A percentile compares a stretch with the other conserved stretches of the same genome.
Evolutionary conservation across 2,888 invertebrate genomes (phyloP).

Genomic region (Apamea monoglypha): DNA sequence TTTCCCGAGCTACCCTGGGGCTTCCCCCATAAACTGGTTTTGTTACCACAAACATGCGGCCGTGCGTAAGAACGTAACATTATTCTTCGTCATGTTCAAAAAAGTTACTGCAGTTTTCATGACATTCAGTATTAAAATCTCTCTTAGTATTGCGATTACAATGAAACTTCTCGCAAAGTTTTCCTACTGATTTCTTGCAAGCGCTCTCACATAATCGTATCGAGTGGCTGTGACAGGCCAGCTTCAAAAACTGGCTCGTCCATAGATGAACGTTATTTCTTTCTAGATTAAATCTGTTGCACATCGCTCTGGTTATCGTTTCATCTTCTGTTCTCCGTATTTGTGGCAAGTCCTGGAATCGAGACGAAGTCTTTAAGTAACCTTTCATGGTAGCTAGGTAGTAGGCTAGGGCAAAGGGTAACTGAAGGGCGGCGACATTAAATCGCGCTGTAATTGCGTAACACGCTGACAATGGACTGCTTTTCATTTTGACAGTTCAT

Average conservation of each 20-base stretch:
- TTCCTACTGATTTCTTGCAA: conserved; percentile 15
- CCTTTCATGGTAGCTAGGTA: background rate
- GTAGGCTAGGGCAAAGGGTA: too few species aligned
- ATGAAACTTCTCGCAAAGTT: conserved; percentile 15
- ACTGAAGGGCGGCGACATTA: too few species aligned
- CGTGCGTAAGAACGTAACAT: background rate
- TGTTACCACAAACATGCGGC: background rate
- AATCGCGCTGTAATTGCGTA: too few species aligned
- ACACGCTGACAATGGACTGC: too few species aligned
- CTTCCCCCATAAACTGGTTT: too few species aligned
- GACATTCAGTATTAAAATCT: conserved; percentile 24
- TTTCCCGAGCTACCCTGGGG: too few species aligned
- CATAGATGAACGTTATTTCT: background rate
- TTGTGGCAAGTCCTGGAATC: conserved; percentile 44
- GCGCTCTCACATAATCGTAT: conserved; percentile 9
- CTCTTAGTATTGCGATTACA: conserved; percentile 4
- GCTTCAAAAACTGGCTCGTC: conserved; percentile 25
- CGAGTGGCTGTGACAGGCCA: conserved; percentile 6
- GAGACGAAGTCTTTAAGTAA: background rate
- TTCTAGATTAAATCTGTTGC: conserved; percentile 22
- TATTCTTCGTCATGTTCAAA: conserved; percentile 7
- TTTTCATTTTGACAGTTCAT: too few species aligned
- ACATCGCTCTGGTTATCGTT: conserved; percentile 9
- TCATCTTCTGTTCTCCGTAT: conserved; percentile 32
- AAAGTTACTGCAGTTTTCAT: conserved; percentile 21